These are phyloP conservation scores for Antigone vipio DNA, from an alignment of 2,113 vertebrate species.

Conservation along the genomic window DNA sequence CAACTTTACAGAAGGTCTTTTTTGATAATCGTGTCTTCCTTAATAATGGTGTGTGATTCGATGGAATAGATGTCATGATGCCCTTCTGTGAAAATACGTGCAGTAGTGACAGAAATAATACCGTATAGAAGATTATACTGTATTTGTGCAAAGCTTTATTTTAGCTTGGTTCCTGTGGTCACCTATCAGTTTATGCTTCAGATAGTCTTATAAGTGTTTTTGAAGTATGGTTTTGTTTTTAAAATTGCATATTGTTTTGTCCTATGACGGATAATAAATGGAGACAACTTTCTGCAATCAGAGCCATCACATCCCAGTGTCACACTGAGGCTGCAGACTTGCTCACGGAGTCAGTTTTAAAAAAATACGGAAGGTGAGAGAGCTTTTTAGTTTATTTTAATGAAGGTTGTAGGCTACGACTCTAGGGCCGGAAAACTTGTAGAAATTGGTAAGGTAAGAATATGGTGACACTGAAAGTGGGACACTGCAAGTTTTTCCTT, in stretches of 20 bases:
- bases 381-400: neutral
- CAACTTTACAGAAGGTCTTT: neutral
- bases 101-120: neutral
- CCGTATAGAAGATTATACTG: neutral
- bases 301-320: neutral
- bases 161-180: neutral
- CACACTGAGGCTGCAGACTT: neutral
- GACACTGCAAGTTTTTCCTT: neutral
- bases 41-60: neutral
- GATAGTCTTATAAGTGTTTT: neutral
- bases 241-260: neutral
- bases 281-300: neutral
- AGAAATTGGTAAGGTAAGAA: neutral
- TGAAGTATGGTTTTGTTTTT: neutral
- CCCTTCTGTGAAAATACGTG: neutral
- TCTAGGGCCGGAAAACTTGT: neutral
- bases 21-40: neutral
- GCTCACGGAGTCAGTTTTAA: neutral
- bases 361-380: neutral
- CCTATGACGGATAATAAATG: neutral
- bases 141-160: neutral
- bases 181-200: neutral
- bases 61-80: neutral
- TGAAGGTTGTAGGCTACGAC: neutral
- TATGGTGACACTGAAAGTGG: neutral